A percentile compares a stretch with the other conserved stretches of the same genome.
Conservation (phyloP, 2,113 vertebrate species). For the Clarias batrachus region DNA sequence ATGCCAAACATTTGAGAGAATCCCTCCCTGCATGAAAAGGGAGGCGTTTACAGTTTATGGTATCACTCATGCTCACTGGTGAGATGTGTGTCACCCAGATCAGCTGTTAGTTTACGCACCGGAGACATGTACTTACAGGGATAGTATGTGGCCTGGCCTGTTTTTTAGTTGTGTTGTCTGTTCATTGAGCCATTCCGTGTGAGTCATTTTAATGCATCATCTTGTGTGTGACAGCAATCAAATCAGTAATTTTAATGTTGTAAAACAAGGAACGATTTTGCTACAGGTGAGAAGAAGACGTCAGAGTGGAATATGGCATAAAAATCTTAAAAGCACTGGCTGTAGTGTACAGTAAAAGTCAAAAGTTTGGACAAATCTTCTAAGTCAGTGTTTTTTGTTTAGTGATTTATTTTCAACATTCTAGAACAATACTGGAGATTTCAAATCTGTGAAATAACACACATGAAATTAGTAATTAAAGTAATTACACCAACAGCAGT, state of each 20-base stretch:
- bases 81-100: neutral
- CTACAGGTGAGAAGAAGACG: neutral
- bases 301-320: neutral
- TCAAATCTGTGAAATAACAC: too few species aligned
- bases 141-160: neutral
- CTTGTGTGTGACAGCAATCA: neutral
- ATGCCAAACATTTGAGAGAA: neutral
- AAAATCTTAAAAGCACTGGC: too few species aligned
- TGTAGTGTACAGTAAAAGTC: too few species aligned
- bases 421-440: too few species aligned
- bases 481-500: too few species aligned
- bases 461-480: too few species aligned
- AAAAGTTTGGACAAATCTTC: too few species aligned
- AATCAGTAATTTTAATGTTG: neutral
- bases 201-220: neutral
- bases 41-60: neutral
- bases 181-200: neutral
- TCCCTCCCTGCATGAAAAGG: neutral
- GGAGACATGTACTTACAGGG: neutral
- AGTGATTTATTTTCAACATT: too few species aligned
- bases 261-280: neutral
- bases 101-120: neutral
- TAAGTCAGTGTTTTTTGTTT: too few species aligned
- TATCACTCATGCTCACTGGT: neutral
- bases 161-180: neutral